Evolutionary conservation across 2,888 invertebrate species (phyloP).

Genomic region (Oconnorella tubifera): DNA sequence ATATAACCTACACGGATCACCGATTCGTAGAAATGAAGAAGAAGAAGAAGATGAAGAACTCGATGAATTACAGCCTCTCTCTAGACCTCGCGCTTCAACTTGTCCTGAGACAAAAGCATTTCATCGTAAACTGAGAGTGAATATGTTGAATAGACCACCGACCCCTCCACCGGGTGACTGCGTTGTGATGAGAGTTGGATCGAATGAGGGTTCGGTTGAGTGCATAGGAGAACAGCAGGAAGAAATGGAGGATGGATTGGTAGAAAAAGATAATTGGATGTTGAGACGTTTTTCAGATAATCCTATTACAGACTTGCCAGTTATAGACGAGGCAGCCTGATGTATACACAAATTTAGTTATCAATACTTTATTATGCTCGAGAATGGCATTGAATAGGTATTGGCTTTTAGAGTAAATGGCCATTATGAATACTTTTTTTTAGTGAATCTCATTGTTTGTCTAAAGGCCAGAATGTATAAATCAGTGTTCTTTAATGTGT

Average conservation of each 20-base stretch:
- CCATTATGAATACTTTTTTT: too few relatives aligned
- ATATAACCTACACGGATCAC: neutral
- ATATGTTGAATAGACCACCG: constrained; percentile 5
- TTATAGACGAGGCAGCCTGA: neutral
- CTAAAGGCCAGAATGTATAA: too few relatives aligned
- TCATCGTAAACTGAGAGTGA: constrained; percentile 1
- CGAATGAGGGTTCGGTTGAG: too few relatives aligned
- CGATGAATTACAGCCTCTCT: constrained; percentile 1
- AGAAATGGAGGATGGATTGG: too few relatives aligned
- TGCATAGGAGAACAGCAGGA: too few relatives aligned
- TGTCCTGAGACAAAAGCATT: constrained; percentile 12
- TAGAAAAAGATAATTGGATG: neutral
- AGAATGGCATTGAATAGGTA: too few relatives aligned
- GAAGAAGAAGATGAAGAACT: neutral
- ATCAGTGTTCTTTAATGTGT: too few relatives aligned
- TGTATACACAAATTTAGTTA: too few relatives aligned
- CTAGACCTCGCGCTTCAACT: constrained; percentile 4
- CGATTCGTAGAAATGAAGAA: neutral
- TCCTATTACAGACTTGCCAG: neutral
- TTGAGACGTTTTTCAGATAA: neutral
- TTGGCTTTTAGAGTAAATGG: too few relatives aligned
- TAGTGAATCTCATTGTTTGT: too few relatives aligned
- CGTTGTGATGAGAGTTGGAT: neutral
- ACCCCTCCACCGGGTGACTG: constrained; percentile 13
- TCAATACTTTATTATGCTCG: too few relatives aligned